phyloP scores from a whole-genome alignment of 2,113 vertebrate species.

The Aythya baeri region DNA sequence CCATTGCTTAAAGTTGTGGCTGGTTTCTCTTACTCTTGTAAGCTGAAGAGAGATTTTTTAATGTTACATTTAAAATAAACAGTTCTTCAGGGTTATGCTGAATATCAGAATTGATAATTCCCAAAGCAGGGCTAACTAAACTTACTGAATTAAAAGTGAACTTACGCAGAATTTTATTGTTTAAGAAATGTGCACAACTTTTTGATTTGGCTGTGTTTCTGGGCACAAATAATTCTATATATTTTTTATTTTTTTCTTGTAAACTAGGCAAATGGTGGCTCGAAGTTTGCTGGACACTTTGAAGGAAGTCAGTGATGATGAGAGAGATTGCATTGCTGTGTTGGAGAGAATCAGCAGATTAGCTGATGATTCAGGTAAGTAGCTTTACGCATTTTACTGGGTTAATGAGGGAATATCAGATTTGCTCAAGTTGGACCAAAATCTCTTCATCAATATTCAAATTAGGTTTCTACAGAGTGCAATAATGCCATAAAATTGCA shows the following conservation, averaged over 20 bases:
- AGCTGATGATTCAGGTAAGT: constrained; percentile 89
- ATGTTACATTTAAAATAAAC: background rate
- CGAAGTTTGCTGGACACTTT: constrained; percentile 91
- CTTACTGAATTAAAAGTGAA: background rate
- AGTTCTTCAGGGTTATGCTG: background rate
- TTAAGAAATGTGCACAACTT: background rate
- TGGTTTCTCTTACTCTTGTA: background rate
- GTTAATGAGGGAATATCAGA: background rate
- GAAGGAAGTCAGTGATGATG: constrained; percentile 90
- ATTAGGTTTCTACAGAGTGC: background rate
- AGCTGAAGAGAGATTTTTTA: background rate
- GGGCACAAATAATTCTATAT: constrained; percentile 13
- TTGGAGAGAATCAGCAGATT: constrained; percentile 89
- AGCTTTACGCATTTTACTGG: background rate
- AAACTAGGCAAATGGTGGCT: constrained; percentile 91
- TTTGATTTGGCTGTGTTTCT: background rate
- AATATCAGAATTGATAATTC: background rate
- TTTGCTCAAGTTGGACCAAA: background rate
- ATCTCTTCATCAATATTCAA: background rate
- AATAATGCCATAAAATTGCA: background rate
- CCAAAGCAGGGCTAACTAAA: background rate
- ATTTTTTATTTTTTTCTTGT: constrained; percentile 39
- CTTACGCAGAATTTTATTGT: background rate
- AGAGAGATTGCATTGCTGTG: constrained; percentile 88
- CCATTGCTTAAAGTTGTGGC: background rate